Conservation (phyloP, 2,113 vertebrate species). For the Neoarius graeffei region DNA sequence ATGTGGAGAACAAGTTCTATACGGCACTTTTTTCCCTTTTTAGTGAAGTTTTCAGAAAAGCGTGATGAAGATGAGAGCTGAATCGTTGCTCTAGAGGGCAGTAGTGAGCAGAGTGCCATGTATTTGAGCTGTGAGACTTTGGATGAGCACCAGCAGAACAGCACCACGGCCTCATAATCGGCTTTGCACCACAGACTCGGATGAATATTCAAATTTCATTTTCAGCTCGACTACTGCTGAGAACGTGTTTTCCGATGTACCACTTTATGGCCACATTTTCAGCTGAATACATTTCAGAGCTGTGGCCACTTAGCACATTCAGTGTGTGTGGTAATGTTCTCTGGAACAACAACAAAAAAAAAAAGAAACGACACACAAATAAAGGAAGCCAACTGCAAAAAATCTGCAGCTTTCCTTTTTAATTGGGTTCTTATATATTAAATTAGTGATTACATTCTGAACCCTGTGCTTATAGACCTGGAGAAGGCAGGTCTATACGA, state of each 20-base stretch:
- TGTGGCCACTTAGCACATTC: conserved; percentile 46
- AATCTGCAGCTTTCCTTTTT: not conserved
- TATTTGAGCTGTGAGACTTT: not conserved
- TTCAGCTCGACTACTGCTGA: conserved; percentile 44
- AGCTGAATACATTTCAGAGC: conserved; percentile 42
- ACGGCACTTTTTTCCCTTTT: conserved; percentile 11
- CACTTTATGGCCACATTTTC: conserved; percentile 31
- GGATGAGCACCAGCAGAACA: conserved; percentile 15
- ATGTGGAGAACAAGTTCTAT: conserved; percentile 19
- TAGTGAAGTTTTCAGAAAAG: not conserved
- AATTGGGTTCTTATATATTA: not conserved
- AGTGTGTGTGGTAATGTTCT: conserved; percentile 15
- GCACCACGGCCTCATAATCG: not conserved
- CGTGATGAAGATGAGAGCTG: not conserved
- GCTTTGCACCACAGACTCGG: conserved; percentile 44
- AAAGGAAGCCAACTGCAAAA: conserved; percentile 2
- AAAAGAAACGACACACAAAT: conserved; percentile 8
- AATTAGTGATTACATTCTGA: not conserved
- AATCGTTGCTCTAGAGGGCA: conserved; percentile 49
- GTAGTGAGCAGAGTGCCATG: conserved; percentile 26
- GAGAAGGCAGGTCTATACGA: no score
- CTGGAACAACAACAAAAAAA: not conserved
- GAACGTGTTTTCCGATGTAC: conserved; percentile 38
- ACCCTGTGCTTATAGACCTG: no score
- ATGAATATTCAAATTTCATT: conserved; percentile 54